Percentiles rank a stretch among this genome's conserved stretches.
Conservation (phyloP, 2,888 invertebrate genomes). For the Pseudeuparius sepicola region DNA sequence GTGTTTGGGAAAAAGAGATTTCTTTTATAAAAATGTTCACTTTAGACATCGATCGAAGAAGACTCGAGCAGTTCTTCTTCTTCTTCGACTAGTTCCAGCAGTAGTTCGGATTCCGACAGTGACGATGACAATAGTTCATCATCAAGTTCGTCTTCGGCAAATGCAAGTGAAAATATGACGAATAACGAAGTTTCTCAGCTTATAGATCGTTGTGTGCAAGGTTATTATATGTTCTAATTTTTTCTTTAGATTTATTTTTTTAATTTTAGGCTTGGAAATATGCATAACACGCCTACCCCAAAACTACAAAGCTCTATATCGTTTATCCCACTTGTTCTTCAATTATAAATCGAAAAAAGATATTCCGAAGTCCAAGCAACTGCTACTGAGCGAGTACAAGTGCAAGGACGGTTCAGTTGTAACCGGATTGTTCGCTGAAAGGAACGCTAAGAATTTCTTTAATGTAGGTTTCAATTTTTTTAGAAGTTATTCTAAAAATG, state of each 20-base stretch:
- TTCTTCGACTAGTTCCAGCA: conserved; percentile 16
- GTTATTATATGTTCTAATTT: background rate
- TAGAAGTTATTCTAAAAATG: background rate
- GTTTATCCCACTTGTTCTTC: conserved; percentile 75
- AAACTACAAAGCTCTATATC: conserved; percentile 87
- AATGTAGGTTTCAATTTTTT: conserved; percentile 49
- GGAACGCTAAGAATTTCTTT: conserved; percentile 79
- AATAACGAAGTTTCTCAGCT: conserved; percentile 32
- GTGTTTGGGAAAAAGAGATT: too few species aligned
- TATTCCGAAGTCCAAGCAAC: conserved; percentile 57
- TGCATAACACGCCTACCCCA: conserved; percentile 79
- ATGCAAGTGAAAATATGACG: conserved; percentile 32
- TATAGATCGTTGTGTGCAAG: conserved; percentile 33
- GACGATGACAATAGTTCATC: conserved; percentile 42
- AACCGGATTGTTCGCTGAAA: conserved; percentile 75
- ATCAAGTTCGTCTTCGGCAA: conserved; percentile 31
- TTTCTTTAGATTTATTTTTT: background rate
- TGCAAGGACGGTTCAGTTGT: conserved; percentile 57
- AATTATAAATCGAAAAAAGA: conserved; percentile 57
- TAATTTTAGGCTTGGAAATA: conserved; percentile 61
- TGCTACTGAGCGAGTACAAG: conserved; percentile 59
- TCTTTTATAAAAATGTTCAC: too few species aligned
- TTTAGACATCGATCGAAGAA: too few species aligned
- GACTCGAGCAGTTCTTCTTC: conserved; percentile 28
- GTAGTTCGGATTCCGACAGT: conserved; percentile 43